Evolutionary conservation across 1,140 invertebrate species (phyloP).

Genomic region (Cydia fagiglandana): DNA sequence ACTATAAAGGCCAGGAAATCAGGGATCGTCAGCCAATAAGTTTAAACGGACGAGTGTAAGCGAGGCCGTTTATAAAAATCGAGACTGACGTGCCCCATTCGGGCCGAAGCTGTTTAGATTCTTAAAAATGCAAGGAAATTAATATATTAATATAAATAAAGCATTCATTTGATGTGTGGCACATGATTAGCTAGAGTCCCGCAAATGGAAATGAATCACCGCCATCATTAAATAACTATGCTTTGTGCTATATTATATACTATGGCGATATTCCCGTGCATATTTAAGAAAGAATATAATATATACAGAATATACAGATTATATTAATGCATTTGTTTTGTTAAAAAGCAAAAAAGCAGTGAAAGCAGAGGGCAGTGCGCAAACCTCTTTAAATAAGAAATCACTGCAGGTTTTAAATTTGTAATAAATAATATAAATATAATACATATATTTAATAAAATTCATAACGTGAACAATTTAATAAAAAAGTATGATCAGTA

Average conservation of each 20-base stretch:
- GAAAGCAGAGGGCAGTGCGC: slow-evolving; percentile 6
- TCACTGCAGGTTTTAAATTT: slow-evolving; percentile 17
- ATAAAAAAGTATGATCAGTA: neutral
- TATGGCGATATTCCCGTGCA: neutral
- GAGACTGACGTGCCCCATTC: too few relatives aligned
- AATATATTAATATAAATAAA: too few relatives aligned
- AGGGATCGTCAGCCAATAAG: neutral
- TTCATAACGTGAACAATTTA: neutral
- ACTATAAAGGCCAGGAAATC: neutral
- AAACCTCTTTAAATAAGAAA: slow-evolving; percentile 14
- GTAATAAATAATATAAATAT: slow-evolving; percentile 2
- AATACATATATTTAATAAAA: neutral
- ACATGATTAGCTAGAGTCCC: too few relatives aligned
- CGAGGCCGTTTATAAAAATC: too few relatives aligned
- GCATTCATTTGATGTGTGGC: too few relatives aligned
- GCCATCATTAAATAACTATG: neutral
- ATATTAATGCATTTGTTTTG: neutral
- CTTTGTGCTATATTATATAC: neutral
- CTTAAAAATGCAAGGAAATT: too few relatives aligned
- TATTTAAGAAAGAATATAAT: neutral
- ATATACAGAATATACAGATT: neutral
- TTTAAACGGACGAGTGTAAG: neutral
- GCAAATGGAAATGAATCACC: neutral
- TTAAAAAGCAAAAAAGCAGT: slow-evolving; percentile 14
- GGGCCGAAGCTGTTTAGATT: too few relatives aligned